A percentile compares a stretch with the other conserved stretches of the same genome.
Evolutionary conservation across 2,888 invertebrate species (phyloP).

Genomic region (Zele albiditarsus): DNA sequence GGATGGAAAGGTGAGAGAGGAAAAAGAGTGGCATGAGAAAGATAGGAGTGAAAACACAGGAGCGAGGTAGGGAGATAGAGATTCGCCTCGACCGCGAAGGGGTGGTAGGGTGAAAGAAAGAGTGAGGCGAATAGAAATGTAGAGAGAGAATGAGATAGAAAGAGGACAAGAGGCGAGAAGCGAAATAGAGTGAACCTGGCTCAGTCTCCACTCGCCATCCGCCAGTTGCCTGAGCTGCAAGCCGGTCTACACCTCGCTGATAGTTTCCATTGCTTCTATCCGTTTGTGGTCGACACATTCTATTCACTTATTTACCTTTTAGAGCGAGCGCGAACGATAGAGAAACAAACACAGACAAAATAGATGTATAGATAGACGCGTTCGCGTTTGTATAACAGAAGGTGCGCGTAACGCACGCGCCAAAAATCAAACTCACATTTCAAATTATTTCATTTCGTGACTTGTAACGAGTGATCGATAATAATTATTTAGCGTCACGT

Average conservation of each 20-base stretch:
- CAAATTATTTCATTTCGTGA: neutral
- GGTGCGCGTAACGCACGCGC: conserved; percentile 1
- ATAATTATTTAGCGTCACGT: neutral
- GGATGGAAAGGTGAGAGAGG: conserved; percentile 23
- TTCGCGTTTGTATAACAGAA: conserved; percentile 3
- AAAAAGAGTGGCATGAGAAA: conserved; percentile 23
- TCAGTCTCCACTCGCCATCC: conserved; percentile 55
- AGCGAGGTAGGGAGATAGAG: conserved; percentile 27
- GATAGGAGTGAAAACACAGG: conserved; percentile 25
- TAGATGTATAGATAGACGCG: conserved; percentile 18
- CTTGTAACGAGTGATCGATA: neutral
- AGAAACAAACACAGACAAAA: conserved; percentile 13
- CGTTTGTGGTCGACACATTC: conserved; percentile 50
- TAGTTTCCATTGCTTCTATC: conserved; percentile 52
- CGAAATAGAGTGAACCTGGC: conserved; percentile 47
- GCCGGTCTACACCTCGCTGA: conserved; percentile 55
- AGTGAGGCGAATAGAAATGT: conserved; percentile 21
- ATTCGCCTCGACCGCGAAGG: conserved; percentile 29
- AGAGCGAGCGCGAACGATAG: conserved; percentile 31
- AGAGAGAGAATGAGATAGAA: conserved; percentile 10
- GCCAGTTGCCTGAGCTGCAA: conserved; percentile 55
- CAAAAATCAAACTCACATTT: neutral
- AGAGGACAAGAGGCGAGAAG: conserved; percentile 39
- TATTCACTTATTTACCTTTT: conserved; percentile 46
- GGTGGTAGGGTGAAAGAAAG: conserved; percentile 30